Conservation (phyloP, 2,888 invertebrate genomes). For the Cantharis nigra region DNA sequence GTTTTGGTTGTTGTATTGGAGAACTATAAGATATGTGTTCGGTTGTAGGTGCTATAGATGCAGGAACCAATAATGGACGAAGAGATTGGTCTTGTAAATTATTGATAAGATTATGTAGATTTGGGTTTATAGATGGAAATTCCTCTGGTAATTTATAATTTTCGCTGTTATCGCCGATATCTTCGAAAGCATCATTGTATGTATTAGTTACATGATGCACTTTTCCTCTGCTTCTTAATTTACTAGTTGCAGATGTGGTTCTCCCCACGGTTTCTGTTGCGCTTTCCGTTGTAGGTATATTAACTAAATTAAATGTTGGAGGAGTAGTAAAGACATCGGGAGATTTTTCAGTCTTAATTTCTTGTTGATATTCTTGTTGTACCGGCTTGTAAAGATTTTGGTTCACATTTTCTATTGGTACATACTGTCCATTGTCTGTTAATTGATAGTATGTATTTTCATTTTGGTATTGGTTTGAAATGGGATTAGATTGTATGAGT, state of each 20-base stretch:
- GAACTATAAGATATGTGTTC: slow-evolving; percentile 8
- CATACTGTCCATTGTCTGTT: not conserved
- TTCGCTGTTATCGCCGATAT: slow-evolving; percentile 10
- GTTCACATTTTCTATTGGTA: slow-evolving; percentile 9
- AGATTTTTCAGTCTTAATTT: not conserved
- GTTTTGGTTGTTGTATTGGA: slow-evolving; percentile 40
- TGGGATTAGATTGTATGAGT: not conserved
- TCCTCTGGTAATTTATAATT: slow-evolving; percentile 60
- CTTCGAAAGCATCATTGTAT: slow-evolving; percentile 11
- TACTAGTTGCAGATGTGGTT: not conserved
- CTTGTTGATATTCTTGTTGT: slow-evolving; percentile 6
- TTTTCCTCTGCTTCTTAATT: slow-evolving; percentile 15
- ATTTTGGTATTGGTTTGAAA: not conserved
- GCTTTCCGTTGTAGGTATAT: not conserved
- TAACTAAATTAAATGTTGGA: not conserved
- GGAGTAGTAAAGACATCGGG: not conserved
- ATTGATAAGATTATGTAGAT: slow-evolving; percentile 65
- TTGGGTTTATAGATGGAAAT: slow-evolving; percentile 62
- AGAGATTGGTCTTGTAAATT: slow-evolving; percentile 61
- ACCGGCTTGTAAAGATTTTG: slow-evolving; percentile 7
- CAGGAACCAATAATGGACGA: slow-evolving; percentile 48
- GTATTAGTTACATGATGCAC: slow-evolving; percentile 7
- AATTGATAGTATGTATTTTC: not conserved
- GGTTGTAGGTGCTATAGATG: slow-evolving; percentile 46
- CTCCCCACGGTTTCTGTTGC: not conserved